phyloP scores from a whole-genome alignment of 1,140 invertebrate species.

The Drosophila pruinosa region DNA sequence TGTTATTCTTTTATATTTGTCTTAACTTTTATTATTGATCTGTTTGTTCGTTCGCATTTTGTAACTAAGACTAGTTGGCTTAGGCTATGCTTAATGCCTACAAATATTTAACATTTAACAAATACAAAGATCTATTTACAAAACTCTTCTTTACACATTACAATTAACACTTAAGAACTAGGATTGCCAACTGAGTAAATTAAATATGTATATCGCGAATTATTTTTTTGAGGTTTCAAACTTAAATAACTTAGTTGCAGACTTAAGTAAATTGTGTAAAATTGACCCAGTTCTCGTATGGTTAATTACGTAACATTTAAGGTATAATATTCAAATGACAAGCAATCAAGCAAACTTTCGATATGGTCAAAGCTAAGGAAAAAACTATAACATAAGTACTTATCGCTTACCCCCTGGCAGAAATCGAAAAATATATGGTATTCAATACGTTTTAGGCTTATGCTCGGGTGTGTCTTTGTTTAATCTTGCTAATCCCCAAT shows the following conservation, averaged over 20 bases:
- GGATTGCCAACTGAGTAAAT: slow-evolving; percentile 22
- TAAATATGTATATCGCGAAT: slow-evolving; percentile 30
- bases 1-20: slow-evolving; percentile 56
- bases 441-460: slow-evolving; percentile 21
- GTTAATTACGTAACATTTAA: slow-evolving; percentile 6
- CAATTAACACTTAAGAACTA: slow-evolving; percentile 71
- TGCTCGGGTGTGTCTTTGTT: slow-evolving; percentile 7
- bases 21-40: slow-evolving; percentile 62
- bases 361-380: slow-evolving; percentile 20
- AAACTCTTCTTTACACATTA: slow-evolving; percentile 66
- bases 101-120: slow-evolving; percentile 79
- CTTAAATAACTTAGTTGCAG: slow-evolving; percentile 67
- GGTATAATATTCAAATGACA: slow-evolving; percentile 20
- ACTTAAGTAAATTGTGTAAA: slow-evolving; percentile 71
- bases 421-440: neutral
- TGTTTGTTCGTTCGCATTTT: slow-evolving; percentile 71
- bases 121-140: slow-evolving; percentile 67
- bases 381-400: slow-evolving; percentile 1
- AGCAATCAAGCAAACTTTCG: slow-evolving; percentile 49
- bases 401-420: slow-evolving; percentile 48
- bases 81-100: slow-evolving; percentile 60
- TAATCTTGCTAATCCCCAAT: slow-evolving; percentile 43
- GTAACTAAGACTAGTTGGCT: slow-evolving; percentile 77
- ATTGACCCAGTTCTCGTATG: slow-evolving; percentile 68
- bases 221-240: slow-evolving; percentile 56